Evolutionary conservation across 2,113 vertebrate genomes (phyloP).

Genomic region (Symphodus melops): DNA sequence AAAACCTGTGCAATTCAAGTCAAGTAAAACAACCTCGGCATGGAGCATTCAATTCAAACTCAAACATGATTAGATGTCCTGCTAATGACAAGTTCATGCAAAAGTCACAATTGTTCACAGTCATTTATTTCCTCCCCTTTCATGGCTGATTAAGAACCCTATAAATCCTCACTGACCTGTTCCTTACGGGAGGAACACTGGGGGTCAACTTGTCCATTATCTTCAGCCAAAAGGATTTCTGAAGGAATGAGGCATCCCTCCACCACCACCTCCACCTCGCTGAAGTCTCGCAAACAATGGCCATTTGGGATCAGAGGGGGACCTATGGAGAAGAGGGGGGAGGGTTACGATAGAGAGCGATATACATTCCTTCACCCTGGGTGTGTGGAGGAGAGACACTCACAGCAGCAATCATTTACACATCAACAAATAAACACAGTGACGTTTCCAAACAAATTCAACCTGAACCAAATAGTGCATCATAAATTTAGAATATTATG

Average conservation of each 20-base stretch:
- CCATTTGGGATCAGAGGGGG: slow-evolving; percentile 6
- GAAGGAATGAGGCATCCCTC: slow-evolving; percentile 1
- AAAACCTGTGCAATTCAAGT: no score
- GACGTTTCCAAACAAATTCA: background rate
- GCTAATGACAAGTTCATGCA: background rate
- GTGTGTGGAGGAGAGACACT: background rate
- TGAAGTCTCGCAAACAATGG: slow-evolving; percentile 11
- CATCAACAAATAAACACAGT: background rate
- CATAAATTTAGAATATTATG: background rate
- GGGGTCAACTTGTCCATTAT: slow-evolving; percentile 37
- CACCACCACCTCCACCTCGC: background rate
- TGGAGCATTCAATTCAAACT: background rate
- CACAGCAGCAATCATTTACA: background rate
- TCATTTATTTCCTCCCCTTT: no score
- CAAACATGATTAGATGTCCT: background rate
- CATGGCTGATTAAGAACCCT: slow-evolving; percentile 7
- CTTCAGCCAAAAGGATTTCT: slow-evolving; percentile 25
- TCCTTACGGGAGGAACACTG: slow-evolving; percentile 37
- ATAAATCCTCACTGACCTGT: slow-evolving; percentile 56
- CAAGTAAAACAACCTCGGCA: background rate
- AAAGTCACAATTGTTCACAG: background rate
- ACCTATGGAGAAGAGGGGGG: slow-evolving; percentile 39
- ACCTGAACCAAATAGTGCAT: background rate
- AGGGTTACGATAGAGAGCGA: slow-evolving; percentile 3
- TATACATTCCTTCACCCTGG: slow-evolving; percentile 26